Evolutionary conservation across 2,797 vertebrate genomes (phyloP).

Genomic region (Premnoplex brunnescens): DNA sequence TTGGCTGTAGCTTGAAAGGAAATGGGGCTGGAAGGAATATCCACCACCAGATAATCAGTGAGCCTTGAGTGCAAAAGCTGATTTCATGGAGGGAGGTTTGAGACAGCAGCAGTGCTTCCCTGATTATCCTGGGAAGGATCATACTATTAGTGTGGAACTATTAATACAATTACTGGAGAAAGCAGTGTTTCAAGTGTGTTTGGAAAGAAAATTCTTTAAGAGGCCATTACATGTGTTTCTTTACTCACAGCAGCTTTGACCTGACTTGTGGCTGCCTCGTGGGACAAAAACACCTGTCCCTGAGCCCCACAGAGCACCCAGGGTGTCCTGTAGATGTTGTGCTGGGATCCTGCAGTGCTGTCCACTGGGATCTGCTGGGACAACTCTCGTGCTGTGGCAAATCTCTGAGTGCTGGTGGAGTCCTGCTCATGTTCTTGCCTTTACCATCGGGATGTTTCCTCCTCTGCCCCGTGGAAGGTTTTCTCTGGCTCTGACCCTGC

Average conservation of each 20-base stretch:
- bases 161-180: background rate
- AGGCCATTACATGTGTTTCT: background rate
- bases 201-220: background rate
- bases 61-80: background rate
- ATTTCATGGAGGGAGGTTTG: background rate
- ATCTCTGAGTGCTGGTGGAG: rapidly evolving
- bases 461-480: background rate
- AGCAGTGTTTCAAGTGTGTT: background rate
- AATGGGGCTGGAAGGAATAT: background rate
- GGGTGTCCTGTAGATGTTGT: rapidly evolving
- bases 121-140: background rate
- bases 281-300: background rate
- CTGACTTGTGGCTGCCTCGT: background rate
- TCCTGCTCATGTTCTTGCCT: background rate
- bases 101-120: background rate
- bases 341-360: background rate
- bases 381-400: rapidly evolving
- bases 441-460: background rate
- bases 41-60: rapidly evolving
- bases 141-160: background rate
- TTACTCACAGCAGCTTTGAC: background rate
- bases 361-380: background rate
- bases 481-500: background rate
- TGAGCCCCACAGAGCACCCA: background rate
- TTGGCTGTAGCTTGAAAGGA: background rate